phyloP scores from a whole-genome alignment of 2,888 invertebrate genomes.

The Orthosia gracilis region DNA sequence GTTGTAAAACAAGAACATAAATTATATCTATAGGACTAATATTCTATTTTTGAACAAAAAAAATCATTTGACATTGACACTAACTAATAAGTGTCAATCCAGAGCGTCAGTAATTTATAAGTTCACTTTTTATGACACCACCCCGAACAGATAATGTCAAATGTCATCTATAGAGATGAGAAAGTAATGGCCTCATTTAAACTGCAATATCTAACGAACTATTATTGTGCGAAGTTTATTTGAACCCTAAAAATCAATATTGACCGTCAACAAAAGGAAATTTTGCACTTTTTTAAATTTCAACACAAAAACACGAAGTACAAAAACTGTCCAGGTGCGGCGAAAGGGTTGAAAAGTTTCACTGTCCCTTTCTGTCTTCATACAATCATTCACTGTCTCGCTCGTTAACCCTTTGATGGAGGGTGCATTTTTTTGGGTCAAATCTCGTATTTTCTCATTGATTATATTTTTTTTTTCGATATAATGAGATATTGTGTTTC shows the following conservation, averaged over 20 bases:
- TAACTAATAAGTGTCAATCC: neutral
- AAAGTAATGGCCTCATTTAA: slow-evolving; percentile 85
- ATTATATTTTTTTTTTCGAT: slow-evolving; percentile 83
- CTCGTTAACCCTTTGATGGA: slow-evolving; percentile 85
- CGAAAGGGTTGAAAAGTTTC: slow-evolving; percentile 83
- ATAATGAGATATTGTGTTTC: slow-evolving; percentile 90
- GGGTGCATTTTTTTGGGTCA: slow-evolving; percentile 88
- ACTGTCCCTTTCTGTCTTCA: slow-evolving; percentile 72
- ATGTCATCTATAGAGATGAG: slow-evolving; percentile 71
- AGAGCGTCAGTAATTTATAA: slow-evolving; percentile 20
- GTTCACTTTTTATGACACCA: slow-evolving; percentile 26
- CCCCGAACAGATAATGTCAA: slow-evolving; percentile 60
- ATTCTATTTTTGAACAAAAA: neutral
- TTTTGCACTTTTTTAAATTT: slow-evolving; percentile 89
- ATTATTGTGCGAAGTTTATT: slow-evolving; percentile 79
- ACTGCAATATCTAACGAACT: slow-evolving; percentile 85
- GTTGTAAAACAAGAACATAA: too few relatives aligned
- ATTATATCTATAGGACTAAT: neutral
- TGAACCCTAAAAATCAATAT: slow-evolving; percentile 88
- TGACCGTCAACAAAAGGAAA: slow-evolving; percentile 86
- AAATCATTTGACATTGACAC: neutral
- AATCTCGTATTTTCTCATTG: slow-evolving; percentile 89
- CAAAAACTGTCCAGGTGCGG: slow-evolving; percentile 88
- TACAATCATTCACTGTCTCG: slow-evolving; percentile 70
- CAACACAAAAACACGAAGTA: slow-evolving; percentile 78